Conservation (phyloP, 2,888 invertebrate genomes). For the Drosophila fungiperda region DNA sequence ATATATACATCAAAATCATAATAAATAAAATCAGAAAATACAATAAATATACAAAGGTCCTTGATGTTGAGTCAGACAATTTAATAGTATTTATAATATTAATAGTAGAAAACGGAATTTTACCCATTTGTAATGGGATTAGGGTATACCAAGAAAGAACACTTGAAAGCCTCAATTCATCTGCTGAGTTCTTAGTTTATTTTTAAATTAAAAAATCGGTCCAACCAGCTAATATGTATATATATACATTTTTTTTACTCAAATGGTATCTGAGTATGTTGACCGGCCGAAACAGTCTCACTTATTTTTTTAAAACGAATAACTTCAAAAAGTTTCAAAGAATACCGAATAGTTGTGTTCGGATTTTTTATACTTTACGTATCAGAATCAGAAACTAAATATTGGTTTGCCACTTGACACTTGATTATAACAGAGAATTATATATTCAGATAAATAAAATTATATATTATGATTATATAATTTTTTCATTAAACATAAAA, state of each 20-base stretch:
- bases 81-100: background rate
- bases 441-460: background rate
- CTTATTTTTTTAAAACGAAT: background rate
- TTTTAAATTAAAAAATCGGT: background rate
- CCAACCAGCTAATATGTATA: background rate
- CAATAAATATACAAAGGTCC: slow-evolving; percentile 27
- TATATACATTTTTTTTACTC: background rate
- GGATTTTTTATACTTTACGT: background rate
- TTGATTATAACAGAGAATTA: background rate
- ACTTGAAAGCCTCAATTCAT: background rate
- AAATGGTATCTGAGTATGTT: background rate
- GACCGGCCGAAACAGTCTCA: background rate
- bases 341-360: background rate
- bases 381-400: background rate
- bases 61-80: slow-evolving; percentile 30
- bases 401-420: background rate
- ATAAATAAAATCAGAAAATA: slow-evolving; percentile 7
- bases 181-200: background rate
- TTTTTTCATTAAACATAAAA: background rate
- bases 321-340: background rate
- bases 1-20: slow-evolving; percentile 59
- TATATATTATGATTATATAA: background rate
- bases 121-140: background rate
- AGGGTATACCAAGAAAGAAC: background rate
- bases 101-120: background rate